A percentile compares a stretch with the other conserved stretches of the same genome.
Evolutionary conservation across 2,797 vertebrate genomes (phyloP).

Genomic region (Trematomus bernacchii): DNA sequence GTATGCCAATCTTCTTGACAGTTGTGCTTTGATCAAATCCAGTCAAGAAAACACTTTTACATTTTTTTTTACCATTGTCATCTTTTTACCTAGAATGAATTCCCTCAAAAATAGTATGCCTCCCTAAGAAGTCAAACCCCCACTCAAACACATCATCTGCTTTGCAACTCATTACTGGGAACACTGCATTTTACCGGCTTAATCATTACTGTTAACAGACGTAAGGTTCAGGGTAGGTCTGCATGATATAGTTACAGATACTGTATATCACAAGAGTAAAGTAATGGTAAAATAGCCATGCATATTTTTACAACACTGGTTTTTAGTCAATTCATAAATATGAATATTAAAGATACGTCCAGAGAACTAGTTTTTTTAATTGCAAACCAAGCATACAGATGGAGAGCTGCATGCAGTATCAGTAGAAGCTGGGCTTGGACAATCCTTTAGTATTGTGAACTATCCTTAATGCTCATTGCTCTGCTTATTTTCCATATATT

Average conservation of each 20-base stretch:
- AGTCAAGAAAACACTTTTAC: not conserved
- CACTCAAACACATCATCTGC: slow-evolving; percentile 6
- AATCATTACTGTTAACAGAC: not conserved
- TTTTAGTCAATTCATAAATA: not conserved
- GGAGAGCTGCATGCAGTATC: slow-evolving; percentile 1
- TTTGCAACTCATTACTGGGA: not conserved
- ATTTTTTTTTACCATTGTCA: slow-evolving; percentile 11
- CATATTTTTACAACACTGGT: not conserved
- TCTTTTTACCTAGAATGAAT: not conserved
- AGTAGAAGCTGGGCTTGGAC: slow-evolving; percentile 1
- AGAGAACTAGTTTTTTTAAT: not conserved
- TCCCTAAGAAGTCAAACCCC: slow-evolving; percentile 1
- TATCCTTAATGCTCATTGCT: slow-evolving; percentile 33
- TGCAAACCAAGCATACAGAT: slow-evolving; percentile 7
- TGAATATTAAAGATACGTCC: not conserved
- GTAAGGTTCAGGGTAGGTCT: not conserved
- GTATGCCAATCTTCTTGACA: slow-evolving; percentile 45
- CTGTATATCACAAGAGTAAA: not conserved
- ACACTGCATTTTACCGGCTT: not conserved
- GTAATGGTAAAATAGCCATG: not conserved
- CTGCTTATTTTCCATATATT: slow-evolving; percentile 57
- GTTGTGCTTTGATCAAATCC: slow-evolving; percentile 18
- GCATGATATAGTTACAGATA: not conserved
- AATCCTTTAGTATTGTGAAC: slow-evolving; percentile 15
- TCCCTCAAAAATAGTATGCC: not conserved